These are phyloP conservation scores for Lacerta bilineata DNA, from an alignment of 2,797 vertebrate genomes.

Conservation along the genomic window DNA sequence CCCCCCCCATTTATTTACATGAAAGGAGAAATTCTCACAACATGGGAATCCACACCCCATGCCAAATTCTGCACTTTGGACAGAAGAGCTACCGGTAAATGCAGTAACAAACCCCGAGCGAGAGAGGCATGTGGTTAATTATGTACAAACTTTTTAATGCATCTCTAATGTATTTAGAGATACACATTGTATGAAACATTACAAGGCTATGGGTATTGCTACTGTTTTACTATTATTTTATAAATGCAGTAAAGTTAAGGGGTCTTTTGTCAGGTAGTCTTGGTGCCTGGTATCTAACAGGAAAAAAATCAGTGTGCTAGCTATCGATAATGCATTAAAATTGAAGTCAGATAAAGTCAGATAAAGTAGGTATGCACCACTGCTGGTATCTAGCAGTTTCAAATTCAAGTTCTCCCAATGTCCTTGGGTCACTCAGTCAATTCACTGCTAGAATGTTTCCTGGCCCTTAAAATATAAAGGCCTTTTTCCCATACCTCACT, in stretches of 20 bases:
- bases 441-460: not conserved
- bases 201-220: not conserved
- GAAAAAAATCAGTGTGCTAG: not conserved
- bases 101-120: too few relatives aligned
- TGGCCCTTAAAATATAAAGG: too few relatives aligned
- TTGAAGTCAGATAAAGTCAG: not conserved
- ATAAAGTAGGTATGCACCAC: too few relatives aligned
- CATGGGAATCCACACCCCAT: too few relatives aligned
- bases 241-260: not conserved
- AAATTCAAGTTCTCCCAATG: not conserved
- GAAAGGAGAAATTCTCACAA: not conserved
- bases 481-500: not conserved
- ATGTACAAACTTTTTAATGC: not conserved
- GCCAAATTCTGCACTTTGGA: not conserved
- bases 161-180: not conserved
- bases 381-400: not conserved
- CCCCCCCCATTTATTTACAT: not conserved
- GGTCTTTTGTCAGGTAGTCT: not conserved
- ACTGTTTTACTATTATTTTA: not conserved
- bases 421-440: not conserved
- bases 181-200: not conserved
- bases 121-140: not conserved
- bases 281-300: not conserved
- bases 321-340: not conserved
- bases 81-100: not conserved